A percentile compares a stretch with the other conserved stretches of the same genome.
phyloP scores from a whole-genome alignment of 64 coral and sea anemone species.

The Trachythela sp. region DNA sequence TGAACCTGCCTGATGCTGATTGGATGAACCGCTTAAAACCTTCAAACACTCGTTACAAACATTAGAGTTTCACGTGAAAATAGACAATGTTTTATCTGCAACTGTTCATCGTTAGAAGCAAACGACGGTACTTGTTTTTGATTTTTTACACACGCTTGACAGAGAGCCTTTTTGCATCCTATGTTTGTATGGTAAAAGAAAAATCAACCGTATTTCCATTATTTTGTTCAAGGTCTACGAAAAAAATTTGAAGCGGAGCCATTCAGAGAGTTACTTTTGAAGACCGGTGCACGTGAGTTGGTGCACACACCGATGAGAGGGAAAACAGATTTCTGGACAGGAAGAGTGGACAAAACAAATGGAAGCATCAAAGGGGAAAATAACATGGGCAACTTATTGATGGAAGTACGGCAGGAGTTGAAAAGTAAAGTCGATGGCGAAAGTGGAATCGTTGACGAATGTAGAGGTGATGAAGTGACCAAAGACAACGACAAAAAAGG shows the following conservation, averaged over 20 bases:
- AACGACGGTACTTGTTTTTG: too few relatives aligned
- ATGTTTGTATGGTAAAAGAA: background rate
- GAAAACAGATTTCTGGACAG: conserved; percentile 79
- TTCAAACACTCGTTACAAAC: too few relatives aligned
- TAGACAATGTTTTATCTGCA: too few relatives aligned
- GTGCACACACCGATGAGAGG: conserved; percentile 75
- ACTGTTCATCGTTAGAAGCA: too few relatives aligned
- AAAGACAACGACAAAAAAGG: too few relatives aligned
- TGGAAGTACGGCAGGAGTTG: conserved; percentile 51
- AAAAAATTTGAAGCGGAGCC: conserved; percentile 68
- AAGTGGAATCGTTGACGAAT: background rate
- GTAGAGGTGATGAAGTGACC: background rate
- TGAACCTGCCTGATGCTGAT: too few relatives aligned
- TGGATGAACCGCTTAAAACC: too few relatives aligned
- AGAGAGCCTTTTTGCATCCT: background rate
- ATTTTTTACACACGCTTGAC: too few relatives aligned
- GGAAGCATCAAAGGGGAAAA: conserved; percentile 73
- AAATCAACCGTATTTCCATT: background rate
- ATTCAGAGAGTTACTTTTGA: conserved; percentile 48
- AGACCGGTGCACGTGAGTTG: conserved; percentile 43
- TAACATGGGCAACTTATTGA: conserved; percentile 66
- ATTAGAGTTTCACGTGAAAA: too few relatives aligned
- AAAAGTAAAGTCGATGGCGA: background rate
- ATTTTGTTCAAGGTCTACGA: conserved; percentile 17
- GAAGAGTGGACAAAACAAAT: conserved; percentile 57